A percentile compares a stretch with the other conserved stretches of the same genome.
Conservation (phyloP, 1,140 invertebrate genomes). For the Oryctes rhinoceros region DNA sequence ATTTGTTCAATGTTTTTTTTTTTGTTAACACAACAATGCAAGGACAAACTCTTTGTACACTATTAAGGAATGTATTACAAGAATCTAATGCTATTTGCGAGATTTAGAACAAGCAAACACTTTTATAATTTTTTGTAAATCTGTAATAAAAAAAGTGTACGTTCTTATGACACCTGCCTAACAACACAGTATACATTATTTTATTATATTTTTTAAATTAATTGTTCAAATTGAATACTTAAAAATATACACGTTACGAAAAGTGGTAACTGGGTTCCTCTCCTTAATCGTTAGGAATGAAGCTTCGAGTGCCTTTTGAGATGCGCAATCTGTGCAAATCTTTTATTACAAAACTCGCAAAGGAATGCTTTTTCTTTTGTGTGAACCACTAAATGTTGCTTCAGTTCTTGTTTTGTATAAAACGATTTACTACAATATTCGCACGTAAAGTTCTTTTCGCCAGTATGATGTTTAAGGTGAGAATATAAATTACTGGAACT, state of each 20-base stretch:
- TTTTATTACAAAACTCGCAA: slow-evolving; percentile 54
- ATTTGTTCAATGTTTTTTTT: too few species aligned
- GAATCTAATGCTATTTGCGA: too few species aligned
- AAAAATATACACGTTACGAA: neutral
- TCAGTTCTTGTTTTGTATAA: slow-evolving; percentile 57
- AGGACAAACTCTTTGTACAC: too few species aligned
- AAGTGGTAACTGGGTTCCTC: neutral
- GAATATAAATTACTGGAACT: slow-evolving; percentile 52
- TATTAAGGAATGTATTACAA: too few species aligned
- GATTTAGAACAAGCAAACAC: too few species aligned
- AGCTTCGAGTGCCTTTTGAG: slow-evolving; percentile 49
- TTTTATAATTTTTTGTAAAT: too few species aligned
- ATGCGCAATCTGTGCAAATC: slow-evolving; percentile 56
- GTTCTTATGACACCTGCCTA: too few species aligned
- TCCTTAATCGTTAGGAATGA: slow-evolving; percentile 37
- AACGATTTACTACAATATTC: slow-evolving; percentile 61
- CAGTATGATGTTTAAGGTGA: slow-evolving; percentile 74
- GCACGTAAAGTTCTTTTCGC: slow-evolving; percentile 73
- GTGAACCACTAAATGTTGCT: slow-evolving; percentile 53
- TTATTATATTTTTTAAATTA: too few species aligned
- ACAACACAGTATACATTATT: neutral
- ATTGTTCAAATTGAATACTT: too few species aligned
- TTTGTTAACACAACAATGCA: too few species aligned
- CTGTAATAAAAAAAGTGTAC: too few species aligned
- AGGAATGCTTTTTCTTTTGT: slow-evolving; percentile 54